These are phyloP conservation scores for Sus cebifrons DNA, from an alignment of 2,797 vertebrate species.

Conservation along the genomic window DNA sequence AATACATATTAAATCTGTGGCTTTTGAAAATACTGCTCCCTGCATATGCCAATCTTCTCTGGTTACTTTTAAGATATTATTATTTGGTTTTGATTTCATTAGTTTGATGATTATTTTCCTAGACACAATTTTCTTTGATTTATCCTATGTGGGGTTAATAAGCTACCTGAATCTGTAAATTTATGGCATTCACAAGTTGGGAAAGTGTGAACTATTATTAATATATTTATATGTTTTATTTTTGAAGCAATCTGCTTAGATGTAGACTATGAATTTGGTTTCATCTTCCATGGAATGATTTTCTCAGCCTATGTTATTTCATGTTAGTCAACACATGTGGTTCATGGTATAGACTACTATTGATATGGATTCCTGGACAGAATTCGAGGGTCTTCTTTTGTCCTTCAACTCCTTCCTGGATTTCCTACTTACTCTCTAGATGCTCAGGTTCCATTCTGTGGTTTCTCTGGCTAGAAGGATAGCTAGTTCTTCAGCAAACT, in stretches of 20 bases:
- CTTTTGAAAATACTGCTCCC: not conserved
- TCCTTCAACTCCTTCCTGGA: not conserved
- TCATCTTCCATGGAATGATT: not conserved
- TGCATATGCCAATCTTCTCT: not conserved
- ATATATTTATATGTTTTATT: not conserved
- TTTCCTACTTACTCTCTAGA: not conserved
- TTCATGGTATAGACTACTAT: not conserved
- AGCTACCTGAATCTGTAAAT: not conserved
- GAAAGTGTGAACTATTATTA: not conserved
- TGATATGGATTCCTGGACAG: too few species aligned
- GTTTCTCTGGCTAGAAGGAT: not conserved
- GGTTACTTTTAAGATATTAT: not conserved
- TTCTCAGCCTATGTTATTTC: not conserved
- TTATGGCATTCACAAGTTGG: not conserved
- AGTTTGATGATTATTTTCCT: not conserved
- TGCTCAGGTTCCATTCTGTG: not conserved
- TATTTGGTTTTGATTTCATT: not conserved
- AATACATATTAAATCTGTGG: not conserved
- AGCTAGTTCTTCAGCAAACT: not conserved
- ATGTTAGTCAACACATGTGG: not conserved
- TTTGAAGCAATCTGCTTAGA: not conserved
- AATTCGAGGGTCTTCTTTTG: not conserved
- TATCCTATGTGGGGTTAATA: not conserved
- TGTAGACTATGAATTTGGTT: not conserved
- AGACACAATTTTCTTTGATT: not conserved